These are phyloP conservation scores for Enteromius fasciolatus DNA, from an alignment of 2,797 vertebrate genomes.

Conservation along the genomic window DNA sequence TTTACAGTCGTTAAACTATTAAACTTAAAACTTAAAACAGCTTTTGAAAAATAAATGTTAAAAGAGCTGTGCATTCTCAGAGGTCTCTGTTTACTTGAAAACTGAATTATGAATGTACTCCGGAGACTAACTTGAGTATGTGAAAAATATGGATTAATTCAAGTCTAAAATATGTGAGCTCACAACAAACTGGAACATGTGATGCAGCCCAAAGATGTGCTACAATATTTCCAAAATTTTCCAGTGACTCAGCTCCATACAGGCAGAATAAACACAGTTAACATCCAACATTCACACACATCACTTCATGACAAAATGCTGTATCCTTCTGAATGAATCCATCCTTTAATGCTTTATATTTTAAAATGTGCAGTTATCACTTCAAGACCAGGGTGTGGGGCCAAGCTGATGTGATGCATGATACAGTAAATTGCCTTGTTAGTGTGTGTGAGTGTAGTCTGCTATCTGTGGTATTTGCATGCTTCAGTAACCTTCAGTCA, in stretches of 20 bases:
- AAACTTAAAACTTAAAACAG: neutral
- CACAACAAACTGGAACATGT: neutral
- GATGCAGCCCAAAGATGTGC: neutral
- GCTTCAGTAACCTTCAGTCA: conserved; percentile 31
- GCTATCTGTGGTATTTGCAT: conserved; percentile 12
- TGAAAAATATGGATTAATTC: conserved; percentile 9
- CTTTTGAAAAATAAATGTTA: neutral
- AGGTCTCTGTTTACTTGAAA: neutral
- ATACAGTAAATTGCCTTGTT: neutral
- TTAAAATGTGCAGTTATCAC: neutral
- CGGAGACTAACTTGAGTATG: neutral
- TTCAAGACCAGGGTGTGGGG: neutral
- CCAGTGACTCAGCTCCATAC: neutral
- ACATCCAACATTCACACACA: neutral
- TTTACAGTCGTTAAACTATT: neutral
- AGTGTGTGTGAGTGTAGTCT: neutral
- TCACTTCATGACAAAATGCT: neutral
- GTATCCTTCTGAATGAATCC: neutral
- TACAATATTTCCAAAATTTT: conserved; percentile 26
- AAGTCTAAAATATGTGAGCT: neutral
- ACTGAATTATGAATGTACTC: conserved; percentile 24
- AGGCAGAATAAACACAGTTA: neutral
- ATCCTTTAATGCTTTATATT: neutral
- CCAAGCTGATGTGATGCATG: neutral
- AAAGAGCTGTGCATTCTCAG: neutral